These are phyloP conservation scores for Neria commutata DNA, from an alignment of 2,888 invertebrate genomes.

Conservation along the genomic window DNA sequence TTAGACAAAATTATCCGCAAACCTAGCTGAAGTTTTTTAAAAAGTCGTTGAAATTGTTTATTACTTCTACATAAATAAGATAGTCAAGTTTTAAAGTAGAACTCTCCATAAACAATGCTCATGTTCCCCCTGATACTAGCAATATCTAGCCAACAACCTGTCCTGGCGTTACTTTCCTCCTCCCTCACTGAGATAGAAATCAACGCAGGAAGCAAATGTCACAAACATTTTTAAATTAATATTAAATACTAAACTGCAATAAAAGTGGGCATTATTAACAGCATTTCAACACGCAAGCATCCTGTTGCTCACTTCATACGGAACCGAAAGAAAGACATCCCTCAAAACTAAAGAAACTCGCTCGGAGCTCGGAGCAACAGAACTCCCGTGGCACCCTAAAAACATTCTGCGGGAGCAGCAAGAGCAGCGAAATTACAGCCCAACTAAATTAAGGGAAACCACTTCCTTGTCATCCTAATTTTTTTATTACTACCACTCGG, in stretches of 20 bases:
- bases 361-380: too few species aligned
- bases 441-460: conserved; percentile 23
- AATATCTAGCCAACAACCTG: too few species aligned
- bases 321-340: neutral
- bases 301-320: conserved; percentile 21
- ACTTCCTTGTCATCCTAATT: conserved; percentile 28
- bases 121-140: too few species aligned
- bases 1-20: too few species aligned
- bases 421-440: conserved; percentile 9
- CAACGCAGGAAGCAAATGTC: neutral
- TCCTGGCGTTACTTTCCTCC: neutral
- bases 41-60: too few species aligned
- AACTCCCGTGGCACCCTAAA: conserved; percentile 7
- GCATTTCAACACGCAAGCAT: conserved; percentile 17
- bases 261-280: conserved; percentile 22
- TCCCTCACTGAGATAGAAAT: neutral
- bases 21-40: too few species aligned
- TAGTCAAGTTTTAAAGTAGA: too few species aligned
- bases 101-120: too few species aligned
- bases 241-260: neutral
- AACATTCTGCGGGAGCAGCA: neutral
- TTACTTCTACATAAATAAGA: too few species aligned
- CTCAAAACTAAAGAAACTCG: too few species aligned
- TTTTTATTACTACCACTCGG: conserved; percentile 19
- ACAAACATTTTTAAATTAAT: neutral